A percentile compares a stretch with the other conserved stretches of the same genome.
Evolutionary conservation across 2,888 invertebrate species (phyloP).

Genomic region (Esperia sulphurella): DNA sequence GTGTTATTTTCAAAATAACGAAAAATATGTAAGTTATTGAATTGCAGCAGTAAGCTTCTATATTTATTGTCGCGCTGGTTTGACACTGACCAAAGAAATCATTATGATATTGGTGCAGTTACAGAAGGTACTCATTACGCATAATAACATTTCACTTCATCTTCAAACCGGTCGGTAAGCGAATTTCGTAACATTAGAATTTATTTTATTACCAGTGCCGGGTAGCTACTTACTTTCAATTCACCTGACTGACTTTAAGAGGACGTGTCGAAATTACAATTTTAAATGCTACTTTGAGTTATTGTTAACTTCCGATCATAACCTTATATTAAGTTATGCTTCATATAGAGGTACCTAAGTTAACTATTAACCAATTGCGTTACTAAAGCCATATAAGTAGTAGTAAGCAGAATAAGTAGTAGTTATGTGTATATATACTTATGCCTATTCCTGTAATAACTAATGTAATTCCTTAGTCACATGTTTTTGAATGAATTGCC

Average conservation of each 20-base stretch:
- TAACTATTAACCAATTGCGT: too few species aligned
- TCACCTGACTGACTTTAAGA: neutral
- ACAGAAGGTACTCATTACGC: neutral
- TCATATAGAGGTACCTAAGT: neutral
- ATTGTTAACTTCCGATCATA: constrained; percentile 5
- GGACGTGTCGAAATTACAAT: constrained; percentile 17
- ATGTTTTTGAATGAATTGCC: neutral
- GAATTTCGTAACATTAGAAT: constrained; percentile 2
- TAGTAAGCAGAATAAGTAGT: too few species aligned
- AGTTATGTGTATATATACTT: too few species aligned
- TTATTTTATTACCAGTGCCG: constrained; percentile 12
- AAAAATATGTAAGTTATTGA: too few species aligned
- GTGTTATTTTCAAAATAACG: too few species aligned
- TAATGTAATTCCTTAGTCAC: neutral
- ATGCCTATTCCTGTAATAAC: too few species aligned
- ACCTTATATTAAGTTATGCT: neutral
- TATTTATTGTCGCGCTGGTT: too few species aligned
- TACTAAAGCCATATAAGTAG: too few species aligned
- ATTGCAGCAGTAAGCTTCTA: too few species aligned
- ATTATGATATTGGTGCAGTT: neutral
- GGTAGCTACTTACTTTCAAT: neutral
- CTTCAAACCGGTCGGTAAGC: constrained; percentile 8
- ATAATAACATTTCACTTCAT: constrained; percentile 1
- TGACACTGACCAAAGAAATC: neutral
- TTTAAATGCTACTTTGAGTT: constrained; percentile 10